Base-by-base conservation (phyloP, 2,888 invertebrate species). In the Polydrusus cervinus region DNA sequence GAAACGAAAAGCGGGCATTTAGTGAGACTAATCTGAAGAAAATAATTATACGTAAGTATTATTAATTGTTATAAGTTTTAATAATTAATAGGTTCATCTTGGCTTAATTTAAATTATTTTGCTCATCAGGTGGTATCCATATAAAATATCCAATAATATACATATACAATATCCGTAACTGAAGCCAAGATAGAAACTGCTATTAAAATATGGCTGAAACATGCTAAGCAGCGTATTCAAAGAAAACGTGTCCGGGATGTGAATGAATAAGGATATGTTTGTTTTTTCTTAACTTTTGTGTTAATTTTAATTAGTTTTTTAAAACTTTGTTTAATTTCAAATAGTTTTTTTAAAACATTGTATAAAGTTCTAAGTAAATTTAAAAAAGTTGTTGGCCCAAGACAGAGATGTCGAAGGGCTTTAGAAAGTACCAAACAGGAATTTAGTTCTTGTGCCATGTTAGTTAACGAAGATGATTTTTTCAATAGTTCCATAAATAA, bases 11-110 rank as follows among this genome's bases (percentile, higher is more conserved):
- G 18, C 13, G 18, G 16, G 14, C 49, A 16, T 49, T 49, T 8
- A 10, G 16, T 49, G 14, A 14, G 13, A 16, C 18, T 16, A 49
- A 49, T n/a, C 16, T 49, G 2, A 16, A 14, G 14, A 16, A 13
- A 43, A 43, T 43, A 43, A 43, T 43, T 43, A 43, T 43, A 43
- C 13, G 43, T 43, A 43, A 43, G 43, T n/a, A 43, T 43, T 43
- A 43, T n/a, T n/a, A 43, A 43, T 14, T 18, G 49, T 49, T 49
- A 49, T 49, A 49, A 18, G 16, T 45, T n/a, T 25, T 25, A 25
- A 25, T 25, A 25, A 25, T 25, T 25, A 25, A 25, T 25, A 25
- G 5, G 25, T 25, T 9, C 3, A 3, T 45, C 14, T 45, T 45
- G 45, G 10, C 14, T 45, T 45, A 45, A 45, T 34, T 49, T 49